Conservation (phyloP, 35 echinoderm and acorn worm species). For the Diadema setosum region DNA sequence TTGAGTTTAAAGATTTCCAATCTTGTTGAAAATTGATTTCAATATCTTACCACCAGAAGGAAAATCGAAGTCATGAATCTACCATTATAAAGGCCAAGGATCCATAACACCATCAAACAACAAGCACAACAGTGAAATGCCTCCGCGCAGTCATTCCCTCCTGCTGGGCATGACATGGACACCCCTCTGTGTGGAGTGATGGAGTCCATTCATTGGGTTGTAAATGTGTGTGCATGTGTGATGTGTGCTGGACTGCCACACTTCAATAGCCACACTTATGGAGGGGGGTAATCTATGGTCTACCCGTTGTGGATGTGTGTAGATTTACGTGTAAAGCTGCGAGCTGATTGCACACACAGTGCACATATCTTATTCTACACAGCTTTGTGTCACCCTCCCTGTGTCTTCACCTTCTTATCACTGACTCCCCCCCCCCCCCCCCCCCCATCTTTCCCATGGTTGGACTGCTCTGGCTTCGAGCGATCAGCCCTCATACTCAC, state of each 20-base stretch:
- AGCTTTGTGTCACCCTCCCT: background rate
- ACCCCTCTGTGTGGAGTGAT: background rate
- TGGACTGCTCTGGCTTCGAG: too few relatives aligned
- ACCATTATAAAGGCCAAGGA: too few relatives aligned
- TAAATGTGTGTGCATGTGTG: slow-evolving; percentile 8
- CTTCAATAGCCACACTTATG: background rate
- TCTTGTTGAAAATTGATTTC: too few relatives aligned
- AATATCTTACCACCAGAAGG: too few relatives aligned
- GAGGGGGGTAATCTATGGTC: background rate
- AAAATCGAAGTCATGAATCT: too few relatives aligned
- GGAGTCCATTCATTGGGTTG: background rate
- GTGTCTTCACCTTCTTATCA: background rate
- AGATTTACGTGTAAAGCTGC: slow-evolving; percentile 12
- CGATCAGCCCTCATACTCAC: background rate
- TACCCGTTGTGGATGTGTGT: slow-evolving; percentile 11
- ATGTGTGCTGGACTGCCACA: background rate
- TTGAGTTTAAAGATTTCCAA: too few relatives aligned
- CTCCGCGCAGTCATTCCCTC: too few relatives aligned
- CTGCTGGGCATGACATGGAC: background rate
- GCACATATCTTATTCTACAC: too few relatives aligned
- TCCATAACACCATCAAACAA: too few relatives aligned
- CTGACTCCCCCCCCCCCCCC: background rate
- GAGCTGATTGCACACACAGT: background rate
- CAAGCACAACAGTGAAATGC: too few relatives aligned
- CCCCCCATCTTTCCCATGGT: background rate